A percentile compares a stretch with the other conserved stretches of the same genome.
phyloP scores from a whole-genome alignment of 2,113 vertebrate genomes.

The Chaetops frenatus region DNA sequence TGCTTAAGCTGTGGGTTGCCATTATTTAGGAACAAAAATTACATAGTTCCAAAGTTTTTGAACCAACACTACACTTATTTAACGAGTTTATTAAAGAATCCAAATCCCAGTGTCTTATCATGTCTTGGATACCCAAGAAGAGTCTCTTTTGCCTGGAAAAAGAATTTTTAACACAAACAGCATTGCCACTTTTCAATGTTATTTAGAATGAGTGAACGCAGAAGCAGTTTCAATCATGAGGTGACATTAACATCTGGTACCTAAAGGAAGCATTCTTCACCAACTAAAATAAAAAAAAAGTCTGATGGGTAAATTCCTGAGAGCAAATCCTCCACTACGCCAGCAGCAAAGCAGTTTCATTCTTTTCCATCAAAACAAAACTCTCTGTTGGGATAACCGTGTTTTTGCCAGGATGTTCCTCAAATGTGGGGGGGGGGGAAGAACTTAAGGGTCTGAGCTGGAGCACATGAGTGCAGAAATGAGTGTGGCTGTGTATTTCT shows the following conservation, averaged over 20 bases:
- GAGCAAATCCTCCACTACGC: accelerated
- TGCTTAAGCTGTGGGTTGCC: background rate
- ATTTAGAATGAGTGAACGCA: background rate
- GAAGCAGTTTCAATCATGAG: background rate
- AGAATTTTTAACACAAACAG: background rate
- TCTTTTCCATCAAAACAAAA: background rate
- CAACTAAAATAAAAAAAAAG: background rate
- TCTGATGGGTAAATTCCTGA: background rate
- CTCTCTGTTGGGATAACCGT: background rate
- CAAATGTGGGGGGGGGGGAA: accelerated
- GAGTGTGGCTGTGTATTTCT: background rate
- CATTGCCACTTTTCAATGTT: background rate
- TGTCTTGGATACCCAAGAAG: background rate
- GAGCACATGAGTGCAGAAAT: accelerated
- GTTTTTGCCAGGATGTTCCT: background rate
- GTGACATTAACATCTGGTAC: background rate
- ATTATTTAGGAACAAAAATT: background rate
- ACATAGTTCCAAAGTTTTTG: background rate
- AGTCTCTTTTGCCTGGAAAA: background rate
- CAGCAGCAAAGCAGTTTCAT: background rate
- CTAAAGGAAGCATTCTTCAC: background rate
- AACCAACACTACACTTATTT: background rate
- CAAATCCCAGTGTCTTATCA: background rate
- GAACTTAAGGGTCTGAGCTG: background rate
- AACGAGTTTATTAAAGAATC: background rate